phyloP scores from a whole-genome alignment of 2,113 vertebrate genomes.

The Sterrhoptilus dennistouni region DNA sequence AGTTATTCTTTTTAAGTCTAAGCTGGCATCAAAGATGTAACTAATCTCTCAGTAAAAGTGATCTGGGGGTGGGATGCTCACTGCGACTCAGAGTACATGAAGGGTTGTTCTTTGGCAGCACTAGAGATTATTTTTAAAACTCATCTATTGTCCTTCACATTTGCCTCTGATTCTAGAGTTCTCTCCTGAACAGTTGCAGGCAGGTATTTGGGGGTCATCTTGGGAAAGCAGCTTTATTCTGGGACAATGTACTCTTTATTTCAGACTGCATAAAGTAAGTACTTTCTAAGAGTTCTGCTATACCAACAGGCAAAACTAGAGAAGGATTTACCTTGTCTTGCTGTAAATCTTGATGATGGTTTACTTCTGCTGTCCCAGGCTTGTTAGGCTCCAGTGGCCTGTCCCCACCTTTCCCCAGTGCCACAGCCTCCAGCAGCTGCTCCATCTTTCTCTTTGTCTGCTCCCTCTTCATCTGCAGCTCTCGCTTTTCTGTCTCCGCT shows the following conservation, averaged over 20 bases:
- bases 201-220: neutral
- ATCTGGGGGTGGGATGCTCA: neutral
- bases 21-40: slow-evolving; percentile 3
- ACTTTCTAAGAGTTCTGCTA: neutral
- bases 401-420: slow-evolving; percentile 62
- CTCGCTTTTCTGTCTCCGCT: slow-evolving; percentile 67
- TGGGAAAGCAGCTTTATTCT: neutral
- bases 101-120: neutral
- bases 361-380: neutral
- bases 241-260: neutral
- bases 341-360: neutral
- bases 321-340: slow-evolving; percentile 46
- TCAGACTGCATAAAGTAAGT: neutral
- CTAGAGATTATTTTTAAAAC: neutral
- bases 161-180: neutral
- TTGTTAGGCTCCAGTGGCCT: neutral
- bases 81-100: neutral
- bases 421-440: slow-evolving; percentile 78
- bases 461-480: slow-evolving; percentile 78
- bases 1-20: slow-evolving; percentile 8
- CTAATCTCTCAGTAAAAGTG: slow-evolving; percentile 18
- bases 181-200: neutral
- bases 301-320: neutral
- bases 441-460: slow-evolving; percentile 86
- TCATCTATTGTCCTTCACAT: neutral